A percentile compares a stretch with the other conserved stretches of the same genome.
These are phyloP conservation scores for Standfussiana lucernea DNA, from an alignment of 2,888 invertebrate genomes.

Conservation along the genomic window DNA sequence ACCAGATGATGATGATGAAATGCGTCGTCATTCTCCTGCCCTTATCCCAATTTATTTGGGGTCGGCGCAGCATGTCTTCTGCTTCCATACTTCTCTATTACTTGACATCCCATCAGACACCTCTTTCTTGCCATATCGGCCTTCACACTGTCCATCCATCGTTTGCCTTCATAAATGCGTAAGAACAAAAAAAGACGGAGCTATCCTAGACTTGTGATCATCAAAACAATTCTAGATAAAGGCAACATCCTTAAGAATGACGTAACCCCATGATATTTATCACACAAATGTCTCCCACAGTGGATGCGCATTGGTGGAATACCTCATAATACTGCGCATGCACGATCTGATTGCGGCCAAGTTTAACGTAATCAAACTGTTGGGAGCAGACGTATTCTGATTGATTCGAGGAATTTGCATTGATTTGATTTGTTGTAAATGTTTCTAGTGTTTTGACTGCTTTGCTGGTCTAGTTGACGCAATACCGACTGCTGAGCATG, in stretches of 20 bases:
- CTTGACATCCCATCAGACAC: no score
- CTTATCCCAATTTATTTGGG: no score
- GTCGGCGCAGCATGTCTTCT: no score
- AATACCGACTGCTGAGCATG: no score
- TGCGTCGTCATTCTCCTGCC: no score
- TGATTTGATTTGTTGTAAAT: conserved; percentile 13
- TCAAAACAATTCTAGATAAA: conserved; percentile 44
- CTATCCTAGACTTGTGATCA: conserved; percentile 18
- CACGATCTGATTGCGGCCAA: conserved; percentile 79
- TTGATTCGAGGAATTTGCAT: conserved; percentile 5
- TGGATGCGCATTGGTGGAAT: conserved; percentile 66
- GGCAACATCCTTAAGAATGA: conserved; percentile 52
- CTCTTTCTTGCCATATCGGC: no score
- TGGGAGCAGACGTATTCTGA: conserved; percentile 64
- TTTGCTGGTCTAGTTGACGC: no score
- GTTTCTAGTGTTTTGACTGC: not conserved
- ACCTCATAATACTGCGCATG: conserved; percentile 72
- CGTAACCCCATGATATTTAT: conserved; percentile 68
- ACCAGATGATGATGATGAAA: no score
- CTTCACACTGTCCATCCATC: no score
- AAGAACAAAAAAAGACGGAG: not conserved
- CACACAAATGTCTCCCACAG: conserved; percentile 68
- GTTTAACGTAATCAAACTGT: conserved; percentile 75
- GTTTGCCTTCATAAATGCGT: not conserved
- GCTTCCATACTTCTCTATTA: no score